phyloP scores from a whole-genome alignment of 1,140 invertebrate species.

The Eufriesea mexicana region DNA sequence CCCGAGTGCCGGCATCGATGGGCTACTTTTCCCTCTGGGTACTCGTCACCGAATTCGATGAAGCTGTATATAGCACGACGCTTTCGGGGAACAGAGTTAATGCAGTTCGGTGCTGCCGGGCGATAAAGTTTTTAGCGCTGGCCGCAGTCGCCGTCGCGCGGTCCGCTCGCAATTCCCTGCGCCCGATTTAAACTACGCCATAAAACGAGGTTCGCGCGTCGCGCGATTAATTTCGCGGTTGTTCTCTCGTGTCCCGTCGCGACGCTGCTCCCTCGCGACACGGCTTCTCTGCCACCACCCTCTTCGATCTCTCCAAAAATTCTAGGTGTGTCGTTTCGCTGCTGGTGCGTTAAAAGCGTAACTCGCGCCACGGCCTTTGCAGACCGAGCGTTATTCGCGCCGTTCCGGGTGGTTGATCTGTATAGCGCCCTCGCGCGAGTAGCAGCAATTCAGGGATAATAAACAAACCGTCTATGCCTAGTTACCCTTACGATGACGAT shows the following conservation, averaged over 20 bases:
- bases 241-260: neutral
- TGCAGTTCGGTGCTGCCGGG: conserved; percentile 52
- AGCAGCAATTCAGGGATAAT: too few relatives aligned
- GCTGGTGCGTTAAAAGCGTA: too few relatives aligned
- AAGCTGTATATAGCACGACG: conserved; percentile 28
- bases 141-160: neutral
- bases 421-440: too few relatives aligned
- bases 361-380: too few relatives aligned
- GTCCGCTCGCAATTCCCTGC: conserved; percentile 17
- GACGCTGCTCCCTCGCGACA: too few relatives aligned
- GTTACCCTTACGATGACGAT: too few relatives aligned
- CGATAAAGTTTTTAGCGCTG: conserved; percentile 63
- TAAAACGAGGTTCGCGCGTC: conserved; percentile 25
- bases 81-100: conserved; percentile 55
- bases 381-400: too few relatives aligned
- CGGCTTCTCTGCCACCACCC: too few relatives aligned
- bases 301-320: too few relatives aligned
- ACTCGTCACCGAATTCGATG: conserved; percentile 51
- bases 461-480: too few relatives aligned
- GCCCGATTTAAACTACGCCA: conserved; percentile 47
- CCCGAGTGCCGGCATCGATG: neutral
- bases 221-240: conserved; percentile 47
- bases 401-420: too few relatives aligned
- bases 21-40: conserved; percentile 43
- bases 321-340: too few relatives aligned